These are phyloP conservation scores for Haliaeetus leucogaster DNA, from an alignment of 2,113 vertebrate genomes.

Conservation along the genomic window DNA sequence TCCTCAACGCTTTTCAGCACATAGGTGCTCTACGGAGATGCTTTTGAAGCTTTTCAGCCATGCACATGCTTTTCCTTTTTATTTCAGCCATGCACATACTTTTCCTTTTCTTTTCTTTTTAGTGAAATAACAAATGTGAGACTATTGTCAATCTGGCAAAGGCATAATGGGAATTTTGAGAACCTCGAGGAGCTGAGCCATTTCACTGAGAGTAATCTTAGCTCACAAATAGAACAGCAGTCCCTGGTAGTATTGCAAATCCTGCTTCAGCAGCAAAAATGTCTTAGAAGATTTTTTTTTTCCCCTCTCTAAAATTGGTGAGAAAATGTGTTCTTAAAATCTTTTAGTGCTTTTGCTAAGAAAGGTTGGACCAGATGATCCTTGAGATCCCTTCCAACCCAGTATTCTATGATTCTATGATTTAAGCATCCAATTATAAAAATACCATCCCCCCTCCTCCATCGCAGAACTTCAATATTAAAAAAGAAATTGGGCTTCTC, in stretches of 20 bases:
- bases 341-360: neutral
- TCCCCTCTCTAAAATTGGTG: neutral
- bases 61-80: neutral
- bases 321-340: neutral
- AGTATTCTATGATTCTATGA: neutral
- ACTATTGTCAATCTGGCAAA: neutral
- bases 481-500: neutral
- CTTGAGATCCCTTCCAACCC: neutral
- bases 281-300: neutral
- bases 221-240: constrained; percentile 38
- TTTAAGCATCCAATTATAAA: neutral
- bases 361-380: neutral
- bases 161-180: neutral
- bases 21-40: neutral
- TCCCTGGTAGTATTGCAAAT: constrained; percentile 17
- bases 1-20: neutral
- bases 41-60: neutral
- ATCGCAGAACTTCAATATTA: neutral
- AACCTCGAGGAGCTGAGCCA: constrained; percentile 5
- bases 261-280: constrained; percentile 10
- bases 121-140: neutral
- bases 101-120: neutral
- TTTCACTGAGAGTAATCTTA: constrained; percentile 22
- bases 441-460: neutral
- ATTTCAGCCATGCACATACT: neutral